These are phyloP conservation scores for Oryzias dopingdopingensis DNA, from an alignment of 2,797 vertebrate species.

Conservation along the genomic window DNA sequence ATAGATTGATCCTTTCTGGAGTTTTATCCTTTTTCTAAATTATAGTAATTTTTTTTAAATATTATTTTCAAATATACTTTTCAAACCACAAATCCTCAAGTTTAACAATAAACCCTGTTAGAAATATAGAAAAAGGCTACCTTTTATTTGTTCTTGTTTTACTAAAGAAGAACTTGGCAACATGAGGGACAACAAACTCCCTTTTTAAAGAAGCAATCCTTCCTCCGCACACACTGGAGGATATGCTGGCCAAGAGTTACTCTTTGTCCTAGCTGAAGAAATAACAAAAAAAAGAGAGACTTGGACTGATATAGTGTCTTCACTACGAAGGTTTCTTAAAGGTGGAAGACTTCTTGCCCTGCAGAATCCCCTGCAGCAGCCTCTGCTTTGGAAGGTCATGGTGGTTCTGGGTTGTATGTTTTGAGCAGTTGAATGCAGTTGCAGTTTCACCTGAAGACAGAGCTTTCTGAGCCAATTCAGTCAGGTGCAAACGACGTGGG, in stretches of 20 bases:
- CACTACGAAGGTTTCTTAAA: slow-evolving; percentile 2
- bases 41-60: too few relatives aligned
- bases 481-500: slow-evolving; percentile 8
- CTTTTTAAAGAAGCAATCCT: not conserved
- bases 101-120: too few relatives aligned
- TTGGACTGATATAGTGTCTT: not conserved
- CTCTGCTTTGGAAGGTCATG: slow-evolving; percentile 4
- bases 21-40: too few relatives aligned
- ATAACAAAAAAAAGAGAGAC: not conserved
- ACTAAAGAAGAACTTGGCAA: not conserved
- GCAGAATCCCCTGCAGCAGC: slow-evolving; percentile 18
- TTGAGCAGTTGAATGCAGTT: slow-evolving; percentile 7
- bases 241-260: not conserved
- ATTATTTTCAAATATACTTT: too few relatives aligned
- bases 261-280: not conserved
- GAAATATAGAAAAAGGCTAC: too few relatives aligned
- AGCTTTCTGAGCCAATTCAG: slow-evolving; percentile 3
- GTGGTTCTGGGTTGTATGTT: slow-evolving; percentile 13
- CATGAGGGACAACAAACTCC: slow-evolving; percentile 1
- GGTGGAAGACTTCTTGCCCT: slow-evolving; percentile 9
- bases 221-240: not conserved
- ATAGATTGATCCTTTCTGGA: too few relatives aligned
- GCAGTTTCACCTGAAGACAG: slow-evolving; percentile 14
- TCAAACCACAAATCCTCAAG: too few relatives aligned
- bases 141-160: too few relatives aligned